These are phyloP conservation scores for Rugalucina vietnamica DNA, from an alignment of 2,888 invertebrate genomes.

Conservation along the genomic window DNA sequence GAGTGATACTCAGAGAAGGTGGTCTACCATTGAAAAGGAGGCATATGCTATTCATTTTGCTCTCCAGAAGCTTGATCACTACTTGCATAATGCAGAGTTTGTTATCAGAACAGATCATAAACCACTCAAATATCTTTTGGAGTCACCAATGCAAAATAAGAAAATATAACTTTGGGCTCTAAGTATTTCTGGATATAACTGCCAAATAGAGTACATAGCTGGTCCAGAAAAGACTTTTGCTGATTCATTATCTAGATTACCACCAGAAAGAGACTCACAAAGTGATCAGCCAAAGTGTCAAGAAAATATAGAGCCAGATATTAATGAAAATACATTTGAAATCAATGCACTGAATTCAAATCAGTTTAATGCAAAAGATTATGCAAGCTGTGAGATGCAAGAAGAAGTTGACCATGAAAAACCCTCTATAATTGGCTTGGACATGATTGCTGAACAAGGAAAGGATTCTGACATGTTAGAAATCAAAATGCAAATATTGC, in stretches of 20 bases:
- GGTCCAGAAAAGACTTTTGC: constrained; percentile 32
- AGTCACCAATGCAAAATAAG: constrained; percentile 50
- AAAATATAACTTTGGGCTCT: constrained; percentile 50
- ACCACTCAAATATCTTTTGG: constrained; percentile 38
- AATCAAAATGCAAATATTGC: neutral
- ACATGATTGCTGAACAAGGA: neutral
- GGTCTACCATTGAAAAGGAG: constrained; percentile 12
- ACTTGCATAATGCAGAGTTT: constrained; percentile 34
- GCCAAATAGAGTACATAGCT: constrained; percentile 39
- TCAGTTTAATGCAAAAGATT: neutral
- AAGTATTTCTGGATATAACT: constrained; percentile 41
- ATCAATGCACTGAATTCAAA: neutral
- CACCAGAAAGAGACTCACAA: neutral
- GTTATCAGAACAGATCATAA: constrained; percentile 40
- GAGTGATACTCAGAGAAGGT: constrained; percentile 1
- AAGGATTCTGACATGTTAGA: neutral
- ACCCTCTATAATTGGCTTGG: neutral
- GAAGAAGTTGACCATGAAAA: neutral
- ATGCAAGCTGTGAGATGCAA: neutral
- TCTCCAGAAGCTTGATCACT: constrained; percentile 31
- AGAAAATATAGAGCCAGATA: neutral
- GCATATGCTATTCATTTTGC: constrained; percentile 18
- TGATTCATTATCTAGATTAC: constrained; percentile 32
- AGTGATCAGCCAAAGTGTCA: neutral
- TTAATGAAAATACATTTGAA: neutral